phyloP scores from a whole-genome alignment of 2,113 vertebrate species.

The Megaleporinus macrocephalus region DNA sequence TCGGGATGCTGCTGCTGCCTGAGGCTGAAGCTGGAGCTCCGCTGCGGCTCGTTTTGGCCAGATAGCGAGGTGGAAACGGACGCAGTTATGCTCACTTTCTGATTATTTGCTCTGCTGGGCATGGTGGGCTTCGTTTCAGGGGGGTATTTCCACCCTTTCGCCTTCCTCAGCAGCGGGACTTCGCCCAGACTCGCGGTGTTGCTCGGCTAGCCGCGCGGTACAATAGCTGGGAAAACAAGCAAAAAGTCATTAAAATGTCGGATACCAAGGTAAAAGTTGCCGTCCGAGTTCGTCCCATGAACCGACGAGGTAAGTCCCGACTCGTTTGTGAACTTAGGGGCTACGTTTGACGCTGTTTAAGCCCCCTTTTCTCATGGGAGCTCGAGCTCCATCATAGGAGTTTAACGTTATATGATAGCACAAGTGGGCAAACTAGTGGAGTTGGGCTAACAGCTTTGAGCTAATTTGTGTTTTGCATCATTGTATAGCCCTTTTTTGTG shows the following conservation, averaged over 20 bases:
- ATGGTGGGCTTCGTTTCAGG: conserved; percentile 12
- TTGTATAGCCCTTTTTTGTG: too few species aligned
- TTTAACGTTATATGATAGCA: neutral
- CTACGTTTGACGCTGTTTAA: neutral
- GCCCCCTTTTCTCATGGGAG: neutral
- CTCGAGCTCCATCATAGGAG: conserved; percentile 14
- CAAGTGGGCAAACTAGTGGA: neutral
- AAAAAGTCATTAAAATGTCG: conserved; percentile 88
- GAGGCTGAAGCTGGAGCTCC: conserved; percentile 62
- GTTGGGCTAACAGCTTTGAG: neutral
- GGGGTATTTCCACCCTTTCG: neutral
- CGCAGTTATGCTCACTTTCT: conserved; percentile 52
- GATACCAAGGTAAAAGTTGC: conserved; percentile 97
- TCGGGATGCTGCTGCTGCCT: conserved; percentile 63
- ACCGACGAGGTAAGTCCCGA: conserved; percentile 86
- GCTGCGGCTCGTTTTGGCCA: conserved; percentile 60
- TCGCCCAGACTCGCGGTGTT: conserved; percentile 52
- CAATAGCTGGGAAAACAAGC: conserved; percentile 29
- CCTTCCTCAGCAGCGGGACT: conserved; percentile 45
- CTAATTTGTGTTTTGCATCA: neutral
- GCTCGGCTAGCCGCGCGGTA: conserved; percentile 37
- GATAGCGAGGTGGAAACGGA: conserved; percentile 58
- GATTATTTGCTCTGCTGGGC: conserved; percentile 22
- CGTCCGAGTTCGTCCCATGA: conserved; percentile 96
- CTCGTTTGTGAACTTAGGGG: neutral